Evolutionary conservation across 2,888 invertebrate species (phyloP).

Genomic region (Xestia c-nigrum): DNA sequence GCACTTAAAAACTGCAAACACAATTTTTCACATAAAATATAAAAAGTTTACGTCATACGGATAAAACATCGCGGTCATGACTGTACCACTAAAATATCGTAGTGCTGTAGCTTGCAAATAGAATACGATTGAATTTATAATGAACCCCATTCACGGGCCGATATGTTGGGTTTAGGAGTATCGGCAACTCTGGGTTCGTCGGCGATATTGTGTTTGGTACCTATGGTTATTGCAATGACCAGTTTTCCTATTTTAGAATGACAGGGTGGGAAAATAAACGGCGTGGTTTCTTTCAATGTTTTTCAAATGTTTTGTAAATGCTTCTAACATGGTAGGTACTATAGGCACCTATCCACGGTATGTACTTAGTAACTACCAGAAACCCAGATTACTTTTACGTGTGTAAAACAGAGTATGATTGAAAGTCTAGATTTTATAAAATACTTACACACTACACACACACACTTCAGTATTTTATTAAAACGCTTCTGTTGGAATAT

Average conservation of each 20-base stretch:
- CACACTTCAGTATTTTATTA: too few relatives aligned
- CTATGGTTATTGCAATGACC: conserved; percentile 9
- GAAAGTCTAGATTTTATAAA: too few relatives aligned
- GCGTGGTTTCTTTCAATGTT: background rate
- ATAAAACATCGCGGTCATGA: conserved; percentile 48
- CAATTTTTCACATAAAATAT: conserved; percentile 55
- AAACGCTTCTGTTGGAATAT: too few relatives aligned
- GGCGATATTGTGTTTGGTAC: conserved; percentile 9
- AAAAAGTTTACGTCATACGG: conserved; percentile 41
- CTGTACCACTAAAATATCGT: conserved; percentile 45
- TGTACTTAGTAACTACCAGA: too few relatives aligned
- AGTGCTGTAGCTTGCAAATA: conserved; percentile 51
- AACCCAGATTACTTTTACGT: too few relatives aligned
- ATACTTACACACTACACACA: too few relatives aligned
- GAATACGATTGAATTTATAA: conserved; percentile 65
- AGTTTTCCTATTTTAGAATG: background rate
- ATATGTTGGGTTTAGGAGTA: conserved; percentile 42
- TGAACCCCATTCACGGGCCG: conserved; percentile 54
- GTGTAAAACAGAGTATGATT: background rate
- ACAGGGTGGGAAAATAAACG: background rate
- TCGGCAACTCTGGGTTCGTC: background rate
- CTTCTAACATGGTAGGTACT: too few relatives aligned
- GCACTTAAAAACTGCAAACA: conserved; percentile 63
- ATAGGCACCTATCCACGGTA: too few relatives aligned
- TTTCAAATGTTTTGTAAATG: background rate